Base-by-base conservation (phyloP, 2,797 vertebrate genomes). In the Naso thynnoides region DNA sequence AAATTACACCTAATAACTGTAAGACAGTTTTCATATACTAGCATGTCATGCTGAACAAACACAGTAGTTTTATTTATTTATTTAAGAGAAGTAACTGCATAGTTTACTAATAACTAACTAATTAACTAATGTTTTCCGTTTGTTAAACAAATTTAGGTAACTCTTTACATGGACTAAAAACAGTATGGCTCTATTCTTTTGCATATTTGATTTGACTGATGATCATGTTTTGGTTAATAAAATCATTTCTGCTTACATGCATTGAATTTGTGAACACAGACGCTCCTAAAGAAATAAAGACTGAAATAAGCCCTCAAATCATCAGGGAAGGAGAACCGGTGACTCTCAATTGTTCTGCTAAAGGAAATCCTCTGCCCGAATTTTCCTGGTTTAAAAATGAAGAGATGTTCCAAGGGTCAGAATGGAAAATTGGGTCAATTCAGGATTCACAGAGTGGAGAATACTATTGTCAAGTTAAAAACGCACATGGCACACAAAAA, bases 261-360 rank as follows among this genome's bases (percentile, higher is more conserved):
- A 0, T n/a, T 39, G 3, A 38, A 18, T 76, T 59, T 71, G 9
- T 61, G 61, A 5, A 27, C 70, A 41, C 78, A 94, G 93, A 92
- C 79, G 44, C 38, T 71, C 93, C 92, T 6, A 89, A 6, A 78
- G 0, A 76, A 0, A 41, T 29, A 4, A 0, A 0, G 0, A 7
- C 55, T n/a, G 0, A 0, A 6, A 47, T 14, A 3, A 78, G 15
- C 8, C 0, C 8, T 7, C 0, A 0, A 0, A 0, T 0, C 0
- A 2, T 91, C 6, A 69, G 6, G 8, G 80, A 92, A 59, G 33
- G 67, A 38, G 0, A 49, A 0, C 0, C 3, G 27, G 59, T 92
- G 45, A 88, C 1, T 67, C 50, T 94, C 8, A 83, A 8, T 0
- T 94, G 94, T 47, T 71, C 71, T 27, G 79, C 76, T 36, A 87